Base-by-base conservation (phyloP, 1,140 invertebrate genomes). In the Ostrea denselamellosa region DNA sequence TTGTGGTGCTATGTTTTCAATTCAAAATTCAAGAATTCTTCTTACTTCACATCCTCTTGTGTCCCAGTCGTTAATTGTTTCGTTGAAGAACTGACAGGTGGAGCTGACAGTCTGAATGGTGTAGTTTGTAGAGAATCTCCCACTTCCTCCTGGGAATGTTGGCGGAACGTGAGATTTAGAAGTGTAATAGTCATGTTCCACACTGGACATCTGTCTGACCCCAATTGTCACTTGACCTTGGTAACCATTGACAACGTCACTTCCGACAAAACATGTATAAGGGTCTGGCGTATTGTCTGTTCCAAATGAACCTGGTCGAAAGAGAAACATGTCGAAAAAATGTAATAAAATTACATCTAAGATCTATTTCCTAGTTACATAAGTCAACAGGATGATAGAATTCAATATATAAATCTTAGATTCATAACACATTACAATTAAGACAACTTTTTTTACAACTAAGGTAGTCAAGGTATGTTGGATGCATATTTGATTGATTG, bases 21-120 rank as follows among this genome's bases (percentile, higher is more conserved):
- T 19, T 19, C 4, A 62, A 62, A 19, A n/a, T 62, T 62, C 7
- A 8, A n/a, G n/a, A 62, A 19, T 58, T 58, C 19, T 10, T n/a
- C 12, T 90, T 88, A 94, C 93, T 81, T 87, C 82, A 56, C 93
- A 92, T 19, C 93, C 92, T 22, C 92, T 84, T 0, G 90, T 88
- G 10, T 83, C 83, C 93, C 93, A 93, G 52, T 90, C 88, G 10
- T 83, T 68, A 2, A 53, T 90, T 17, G 62, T 34, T 58, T 90
- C 90, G 62, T 91, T 85, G 9, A 89, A 91, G 77, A 90, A 92
- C 12, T 87, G 81, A 84, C 93, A 93, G 12, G 88, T 88, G 0
- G 91, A 85, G 2, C 89, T 86, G 51, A 86, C 90, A 5, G 89
- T 77, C 17, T 86, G 86, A 0, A 93, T 34, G 53, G 87, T 89